Evolutionary conservation across 2,888 invertebrate species (phyloP), one percentile per base, ranked within the genome.

Genomic region (Amaurobius ferox): DNA sequence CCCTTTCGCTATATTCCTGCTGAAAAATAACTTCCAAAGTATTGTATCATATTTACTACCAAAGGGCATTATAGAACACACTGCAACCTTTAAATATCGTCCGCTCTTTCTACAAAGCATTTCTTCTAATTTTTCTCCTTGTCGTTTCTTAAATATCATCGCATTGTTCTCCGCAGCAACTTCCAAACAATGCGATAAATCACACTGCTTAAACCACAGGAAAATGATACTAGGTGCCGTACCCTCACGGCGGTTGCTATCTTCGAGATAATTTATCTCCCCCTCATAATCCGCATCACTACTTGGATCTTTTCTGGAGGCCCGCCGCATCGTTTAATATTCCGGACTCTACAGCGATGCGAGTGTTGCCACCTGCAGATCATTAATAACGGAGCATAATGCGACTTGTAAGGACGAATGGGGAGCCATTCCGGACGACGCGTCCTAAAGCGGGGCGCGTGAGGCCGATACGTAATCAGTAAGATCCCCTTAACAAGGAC

Each of bases 381-480:
- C 80, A 80, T 80, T 73, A 80, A 80, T 73, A 80, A 73, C 61
- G 73, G 44, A 67, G 80, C 67, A 73, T 72, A 80, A 80, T 80
- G 80, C 72, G 72, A 29, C 71, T 72, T 48, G 79, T 29, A 66
- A 73, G 73, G 73, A 67, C 73, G 73, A 68, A 73, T 67, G 28
- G 61, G 73, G 55, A 44, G 26, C 67, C 72, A 67, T 67, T 73
- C 67, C 68, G 23, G 29, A 35, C 26, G 44, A 35, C 29, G 23
- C 66, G 29, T 48, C 39, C 39, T 72, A 79, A 79, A 55, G 64
- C n/a, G 80, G 35, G 40, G n/a, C 67, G 73, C 80, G 80, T 80
- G 80, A 80, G 67, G 44, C 39, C 35, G 73, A 39, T 73, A 55
- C 80, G 48, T 55, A 80, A 80, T 80, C 80, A 67, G 67, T 55